Evolutionary conservation across 1,140 invertebrate genomes (phyloP).

Genomic region (Harpegnathos saltator): DNA sequence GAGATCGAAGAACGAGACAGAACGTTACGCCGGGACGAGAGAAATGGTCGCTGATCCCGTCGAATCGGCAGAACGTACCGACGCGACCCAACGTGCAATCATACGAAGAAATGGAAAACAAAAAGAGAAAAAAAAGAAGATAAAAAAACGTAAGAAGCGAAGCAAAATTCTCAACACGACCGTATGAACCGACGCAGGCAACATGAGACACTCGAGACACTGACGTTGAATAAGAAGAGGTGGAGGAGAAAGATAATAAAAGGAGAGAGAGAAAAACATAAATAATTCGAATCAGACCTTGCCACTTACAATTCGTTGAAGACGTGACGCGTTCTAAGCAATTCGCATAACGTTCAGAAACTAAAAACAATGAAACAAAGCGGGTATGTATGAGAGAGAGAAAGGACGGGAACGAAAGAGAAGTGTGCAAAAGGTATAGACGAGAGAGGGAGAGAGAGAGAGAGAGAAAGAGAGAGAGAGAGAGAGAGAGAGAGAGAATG

Average conservation of each 20-base stretch:
- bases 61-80: conserved; percentile 69
- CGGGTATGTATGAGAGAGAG: conserved; percentile 42
- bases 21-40: conserved; percentile 73
- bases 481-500: conserved; percentile 2
- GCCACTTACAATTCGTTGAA: conserved; percentile 73
- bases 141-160: conserved; percentile 39
- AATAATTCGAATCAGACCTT: conserved; percentile 61
- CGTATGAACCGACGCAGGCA: too few species aligned
- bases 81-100: conserved; percentile 57
- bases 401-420: conserved; percentile 61
- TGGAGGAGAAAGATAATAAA: conserved; percentile 35
- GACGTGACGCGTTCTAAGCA: conserved; percentile 71
- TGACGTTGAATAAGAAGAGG: too few species aligned
- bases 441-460: conserved; percentile 33
- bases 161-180: conserved; percentile 10
- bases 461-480: conserved; percentile 22
- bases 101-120: conserved; percentile 51
- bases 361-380: conserved; percentile 18
- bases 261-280: neutral
- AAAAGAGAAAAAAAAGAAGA: conserved; percentile 47
- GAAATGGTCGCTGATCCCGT: conserved; percentile 75
- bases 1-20: conserved; percentile 64
- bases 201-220: too few species aligned
- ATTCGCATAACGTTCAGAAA: conserved; percentile 67
- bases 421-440: neutral